Base-by-base conservation (phyloP, 1,140 invertebrate species). In the Neodiprion virginianus region DNA sequence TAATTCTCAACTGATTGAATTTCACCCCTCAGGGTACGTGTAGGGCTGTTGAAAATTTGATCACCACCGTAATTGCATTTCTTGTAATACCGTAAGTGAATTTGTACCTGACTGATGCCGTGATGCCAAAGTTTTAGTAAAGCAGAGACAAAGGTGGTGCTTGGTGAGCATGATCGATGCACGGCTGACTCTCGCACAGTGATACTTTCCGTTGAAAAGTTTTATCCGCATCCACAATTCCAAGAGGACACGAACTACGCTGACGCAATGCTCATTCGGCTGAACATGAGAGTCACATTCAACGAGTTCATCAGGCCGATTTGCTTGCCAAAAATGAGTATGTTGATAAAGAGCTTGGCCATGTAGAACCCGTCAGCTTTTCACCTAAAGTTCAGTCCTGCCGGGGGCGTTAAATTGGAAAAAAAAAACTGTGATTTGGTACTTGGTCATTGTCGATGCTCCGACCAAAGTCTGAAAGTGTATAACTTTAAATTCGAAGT, bases 281-380 rank as follows among this genome's bases (percentile, higher is more conserved):
- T 90, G 48, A 82, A 87, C 74, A 86, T 87, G 75, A 80, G 77
- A 14, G 81, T 85, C n/a, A 77, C 76, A 1, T 84, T 85, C 48
- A 82, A 80, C 21, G 74, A 75, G 48, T 80, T 76, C 65, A 79
- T 92, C 69, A 81, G 84, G 21, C 92, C 91, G 1, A 89, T 91
- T 65, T 93, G 91, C 75, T 82, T 93, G 14, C 90, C 91, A 49
- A 79, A 76, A 76, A 73, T 80, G 81, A 87, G 90, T 90, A 84
- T 72, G 76, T 72, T 67, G 10, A 75, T 76, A 48, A 61, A 72
- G 61, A 69, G 73, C 70, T 69, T 72, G 71, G 14, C 12, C 61
- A 80, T 83, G 21, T 50, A 88, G 86, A 81, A 23, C 81, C 85
- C 80, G 79, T 85, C 70, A 88, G 87, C 71, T 75, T 75, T 17